Evolutionary conservation across 2,888 invertebrate genomes (phyloP).

Genomic region (Isotomurus palustris): DNA sequence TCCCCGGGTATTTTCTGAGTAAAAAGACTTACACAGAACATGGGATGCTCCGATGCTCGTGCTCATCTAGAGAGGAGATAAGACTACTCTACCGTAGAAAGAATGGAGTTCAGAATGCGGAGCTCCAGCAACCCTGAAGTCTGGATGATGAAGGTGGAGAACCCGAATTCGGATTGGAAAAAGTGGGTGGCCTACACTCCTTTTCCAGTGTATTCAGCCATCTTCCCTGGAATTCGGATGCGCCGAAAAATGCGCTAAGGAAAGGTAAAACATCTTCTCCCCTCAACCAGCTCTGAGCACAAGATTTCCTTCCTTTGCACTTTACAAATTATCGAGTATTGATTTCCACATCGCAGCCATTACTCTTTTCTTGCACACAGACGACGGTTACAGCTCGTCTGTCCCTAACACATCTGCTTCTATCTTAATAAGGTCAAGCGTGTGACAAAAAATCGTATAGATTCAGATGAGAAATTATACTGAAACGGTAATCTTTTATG

Average conservation of each 20-base stretch:
- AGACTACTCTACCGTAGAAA: slow-evolving; percentile 2
- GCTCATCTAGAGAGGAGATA: background rate
- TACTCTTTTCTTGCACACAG: too few species aligned
- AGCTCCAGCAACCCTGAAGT: background rate
- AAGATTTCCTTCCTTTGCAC: background rate
- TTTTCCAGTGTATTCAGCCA: slow-evolving; percentile 20
- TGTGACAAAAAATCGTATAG: too few species aligned
- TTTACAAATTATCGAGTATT: too few species aligned
- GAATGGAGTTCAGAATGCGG: too few species aligned
- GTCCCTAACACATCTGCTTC: too few species aligned
- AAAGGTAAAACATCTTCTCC: slow-evolving; percentile 31
- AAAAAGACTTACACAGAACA: background rate
- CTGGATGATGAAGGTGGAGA: background rate
- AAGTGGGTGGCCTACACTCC: slow-evolving; percentile 9
- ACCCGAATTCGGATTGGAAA: slow-evolving; percentile 1
- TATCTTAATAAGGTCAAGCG: too few species aligned
- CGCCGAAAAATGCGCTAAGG: slow-evolving; percentile 43
- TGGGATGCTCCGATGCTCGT: too few species aligned
- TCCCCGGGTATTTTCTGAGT: slow-evolving; percentile 1
- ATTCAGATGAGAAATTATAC: too few species aligned
- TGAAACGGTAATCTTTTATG: too few species aligned
- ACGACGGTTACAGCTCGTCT: too few species aligned
- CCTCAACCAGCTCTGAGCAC: slow-evolving; percentile 11
- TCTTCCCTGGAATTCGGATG: slow-evolving; percentile 38
- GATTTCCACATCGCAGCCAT: slow-evolving; percentile 2